phyloP scores from a whole-genome alignment of 2,797 vertebrate genomes.

The Clarias platycephalus region DNA sequence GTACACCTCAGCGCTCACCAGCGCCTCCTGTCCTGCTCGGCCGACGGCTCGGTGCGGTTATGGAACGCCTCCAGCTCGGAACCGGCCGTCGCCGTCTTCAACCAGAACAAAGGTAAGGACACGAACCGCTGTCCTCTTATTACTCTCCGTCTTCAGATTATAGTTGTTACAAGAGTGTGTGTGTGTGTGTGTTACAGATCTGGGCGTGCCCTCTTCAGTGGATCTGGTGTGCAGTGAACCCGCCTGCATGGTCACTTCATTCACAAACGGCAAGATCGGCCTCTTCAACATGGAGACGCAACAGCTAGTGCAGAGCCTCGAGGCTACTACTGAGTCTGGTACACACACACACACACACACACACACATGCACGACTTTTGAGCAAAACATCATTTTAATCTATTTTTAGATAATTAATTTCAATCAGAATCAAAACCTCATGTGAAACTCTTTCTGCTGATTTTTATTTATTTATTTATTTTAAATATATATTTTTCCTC shows the following conservation, averaged over 20 bases:
- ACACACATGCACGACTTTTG: too few relatives aligned
- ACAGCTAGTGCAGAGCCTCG: conserved; percentile 88
- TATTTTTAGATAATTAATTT: neutral
- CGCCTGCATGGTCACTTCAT: conserved; percentile 92
- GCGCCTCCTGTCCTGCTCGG: conserved; percentile 92
- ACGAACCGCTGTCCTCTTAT: neutral
- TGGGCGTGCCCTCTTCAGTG: conserved; percentile 91
- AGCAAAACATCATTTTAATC: neutral
- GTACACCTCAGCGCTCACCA: conserved; percentile 92
- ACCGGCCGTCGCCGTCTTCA: conserved; percentile 88
- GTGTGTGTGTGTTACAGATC: conserved; percentile 69
- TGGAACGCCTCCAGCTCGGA: conserved; percentile 86
- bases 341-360: conserved; percentile 52
- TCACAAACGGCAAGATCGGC: conserved; percentile 88
- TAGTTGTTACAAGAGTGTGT: neutral
- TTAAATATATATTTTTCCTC: neutral
- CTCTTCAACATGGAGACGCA: conserved; percentile 98
- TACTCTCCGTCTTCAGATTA: neutral
- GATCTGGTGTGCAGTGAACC: conserved; percentile 96
- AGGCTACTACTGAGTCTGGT: conserved; percentile 82
- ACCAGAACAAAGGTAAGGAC: conserved; percentile 86
- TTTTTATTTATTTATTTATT: neutral
- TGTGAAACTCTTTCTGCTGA: neutral
- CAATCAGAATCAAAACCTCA: neutral
- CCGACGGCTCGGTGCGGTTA: conserved; percentile 90